Conservation (phyloP, 2,113 vertebrate species). For the Grammomys dolichurus region DNA sequence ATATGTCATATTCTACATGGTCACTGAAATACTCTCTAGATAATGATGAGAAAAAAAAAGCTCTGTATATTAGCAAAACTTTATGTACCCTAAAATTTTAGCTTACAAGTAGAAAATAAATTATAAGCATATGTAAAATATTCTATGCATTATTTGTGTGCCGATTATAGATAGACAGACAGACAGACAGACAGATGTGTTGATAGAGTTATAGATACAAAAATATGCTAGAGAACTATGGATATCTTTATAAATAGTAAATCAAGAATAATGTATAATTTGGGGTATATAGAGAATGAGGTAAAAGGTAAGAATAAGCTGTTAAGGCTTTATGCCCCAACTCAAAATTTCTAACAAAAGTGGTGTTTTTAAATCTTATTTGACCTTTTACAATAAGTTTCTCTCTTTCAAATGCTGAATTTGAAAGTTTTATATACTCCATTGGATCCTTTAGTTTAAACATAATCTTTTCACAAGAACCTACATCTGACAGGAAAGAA, state of each 20-base stretch:
- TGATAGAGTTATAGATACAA: not conserved
- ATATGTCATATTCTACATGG: not conserved
- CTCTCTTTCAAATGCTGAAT: not conserved
- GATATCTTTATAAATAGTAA: not conserved
- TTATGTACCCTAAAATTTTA: not conserved
- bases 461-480: not conserved
- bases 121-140: not conserved
- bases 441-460: not conserved
- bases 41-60: not conserved
- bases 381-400: not conserved
- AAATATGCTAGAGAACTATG: not conserved
- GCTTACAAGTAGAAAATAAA: not conserved
- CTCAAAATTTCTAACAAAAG: not conserved
- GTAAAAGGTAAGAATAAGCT: not conserved
- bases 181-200: no score
- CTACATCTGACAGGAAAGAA: not conserved
- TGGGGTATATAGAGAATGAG: not conserved
- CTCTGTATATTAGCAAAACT: not conserved
- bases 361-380: not conserved
- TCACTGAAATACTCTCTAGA: not conserved
- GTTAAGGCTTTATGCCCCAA: not conserved
- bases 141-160: not conserved
- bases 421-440: not conserved
- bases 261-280: not conserved
- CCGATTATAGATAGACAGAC: not conserved